Conservation (phyloP, 2,797 vertebrate species). For the Falco cherrug region DNA sequence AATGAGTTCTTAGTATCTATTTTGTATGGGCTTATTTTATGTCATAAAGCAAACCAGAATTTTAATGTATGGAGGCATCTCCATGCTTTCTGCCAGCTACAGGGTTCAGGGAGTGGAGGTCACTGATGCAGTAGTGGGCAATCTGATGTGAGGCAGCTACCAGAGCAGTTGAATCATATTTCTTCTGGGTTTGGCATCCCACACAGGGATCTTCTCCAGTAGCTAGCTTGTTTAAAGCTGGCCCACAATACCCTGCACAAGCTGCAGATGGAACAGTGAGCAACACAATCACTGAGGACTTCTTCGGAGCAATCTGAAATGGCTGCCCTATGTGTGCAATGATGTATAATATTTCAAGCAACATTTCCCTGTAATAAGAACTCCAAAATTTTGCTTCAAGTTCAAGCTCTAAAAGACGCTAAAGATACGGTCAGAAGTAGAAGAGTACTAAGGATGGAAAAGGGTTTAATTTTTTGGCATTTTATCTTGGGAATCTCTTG, state of each 20-base stretch:
- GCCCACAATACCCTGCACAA: background rate
- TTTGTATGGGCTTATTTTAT: background rate
- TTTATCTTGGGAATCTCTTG: background rate
- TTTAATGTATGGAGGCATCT: background rate
- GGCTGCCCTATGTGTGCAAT: background rate
- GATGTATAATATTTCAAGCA: background rate
- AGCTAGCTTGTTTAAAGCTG: background rate
- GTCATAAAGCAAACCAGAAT: background rate
- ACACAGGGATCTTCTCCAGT: background rate
- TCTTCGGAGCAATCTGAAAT: background rate
- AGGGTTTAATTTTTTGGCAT: background rate
- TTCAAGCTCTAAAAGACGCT: background rate
- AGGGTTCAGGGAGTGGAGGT: background rate
- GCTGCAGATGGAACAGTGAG: background rate
- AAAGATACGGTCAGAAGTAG: background rate
- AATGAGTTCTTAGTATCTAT: background rate
- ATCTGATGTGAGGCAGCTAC: background rate
- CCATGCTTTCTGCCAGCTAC: background rate
- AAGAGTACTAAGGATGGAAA: background rate
- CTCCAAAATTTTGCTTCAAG: background rate
- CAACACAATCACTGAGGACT: fast-evolving
- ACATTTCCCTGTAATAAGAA: background rate
- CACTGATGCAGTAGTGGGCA: background rate
- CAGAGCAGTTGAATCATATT: background rate
- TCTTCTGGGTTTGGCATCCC: background rate